Conservation (phyloP, 2,113 vertebrate genomes). For the Callocephalon fimbriatum region DNA sequence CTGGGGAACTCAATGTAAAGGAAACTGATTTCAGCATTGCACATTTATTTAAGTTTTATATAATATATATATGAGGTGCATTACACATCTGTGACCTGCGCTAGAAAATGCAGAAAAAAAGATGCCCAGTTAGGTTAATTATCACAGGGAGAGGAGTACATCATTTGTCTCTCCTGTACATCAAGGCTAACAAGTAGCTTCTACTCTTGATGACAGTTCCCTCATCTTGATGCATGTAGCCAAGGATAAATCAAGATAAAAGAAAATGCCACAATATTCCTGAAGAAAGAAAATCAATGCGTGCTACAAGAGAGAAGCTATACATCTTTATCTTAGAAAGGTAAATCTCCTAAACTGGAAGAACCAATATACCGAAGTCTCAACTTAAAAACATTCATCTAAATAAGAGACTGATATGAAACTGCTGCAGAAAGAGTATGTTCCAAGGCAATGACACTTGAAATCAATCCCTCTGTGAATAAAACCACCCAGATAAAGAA, state of each 20-base stretch:
- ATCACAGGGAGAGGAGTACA: background rate
- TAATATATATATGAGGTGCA: background rate
- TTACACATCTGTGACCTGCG: background rate
- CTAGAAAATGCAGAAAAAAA: background rate
- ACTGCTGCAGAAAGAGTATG: background rate
- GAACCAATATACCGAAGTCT: background rate
- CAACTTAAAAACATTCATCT: background rate
- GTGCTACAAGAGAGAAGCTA: background rate
- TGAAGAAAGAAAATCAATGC: background rate
- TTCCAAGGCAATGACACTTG: background rate
- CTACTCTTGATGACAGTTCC: background rate
- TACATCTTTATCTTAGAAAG: background rate
- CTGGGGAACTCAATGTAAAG: background rate
- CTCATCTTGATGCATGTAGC: background rate
- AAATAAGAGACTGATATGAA: background rate
- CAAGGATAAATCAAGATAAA: background rate
- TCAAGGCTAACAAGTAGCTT: background rate
- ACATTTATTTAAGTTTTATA: background rate
- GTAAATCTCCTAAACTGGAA: background rate
- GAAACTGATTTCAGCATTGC: background rate
- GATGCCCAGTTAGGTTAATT: background rate
- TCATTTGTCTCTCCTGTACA: background rate
- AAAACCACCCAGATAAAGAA: background rate
- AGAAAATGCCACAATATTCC: background rate
- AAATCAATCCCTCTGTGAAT: background rate